phyloP scores from a whole-genome alignment of 2,113 vertebrate genomes.

The Gallinago undulata region DNA sequence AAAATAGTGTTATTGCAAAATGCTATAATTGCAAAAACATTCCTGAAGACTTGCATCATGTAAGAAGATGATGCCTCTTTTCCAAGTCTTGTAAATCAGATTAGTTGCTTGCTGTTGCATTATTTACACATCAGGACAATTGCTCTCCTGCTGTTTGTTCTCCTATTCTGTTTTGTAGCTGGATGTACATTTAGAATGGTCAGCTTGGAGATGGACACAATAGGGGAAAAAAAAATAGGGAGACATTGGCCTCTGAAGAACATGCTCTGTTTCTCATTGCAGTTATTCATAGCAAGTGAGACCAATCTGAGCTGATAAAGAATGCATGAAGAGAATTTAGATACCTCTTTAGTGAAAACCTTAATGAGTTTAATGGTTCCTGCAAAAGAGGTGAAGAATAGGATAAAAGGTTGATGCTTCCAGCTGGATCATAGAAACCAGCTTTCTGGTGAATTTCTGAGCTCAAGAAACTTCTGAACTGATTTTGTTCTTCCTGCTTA shows the following conservation, averaged over 20 bases:
- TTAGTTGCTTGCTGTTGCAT: constrained; percentile 5
- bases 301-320: neutral
- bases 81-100: neutral
- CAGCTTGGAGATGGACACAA: neutral
- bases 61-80: neutral
- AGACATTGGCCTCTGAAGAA: neutral
- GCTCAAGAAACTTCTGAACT: neutral
- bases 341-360: neutral
- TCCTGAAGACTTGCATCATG: neutral
- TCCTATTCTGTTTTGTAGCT: neutral
- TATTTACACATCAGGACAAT: neutral
- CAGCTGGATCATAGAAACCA: neutral
- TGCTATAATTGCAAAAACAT: neutral
- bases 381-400: neutral
- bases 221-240: neutral
- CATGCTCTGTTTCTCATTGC: neutral
- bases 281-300: neutral
- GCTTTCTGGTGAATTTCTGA: constrained; percentile 2
- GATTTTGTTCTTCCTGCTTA: neutral
- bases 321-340: neutral
- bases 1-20: constrained; percentile 23
- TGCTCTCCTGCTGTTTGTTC: neutral
- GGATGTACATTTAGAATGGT: neutral
- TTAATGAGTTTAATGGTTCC: neutral
- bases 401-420: neutral